These are phyloP conservation scores for Cyclophora punctaria DNA, from an alignment of 2,888 invertebrate species.

Conservation along the genomic window DNA sequence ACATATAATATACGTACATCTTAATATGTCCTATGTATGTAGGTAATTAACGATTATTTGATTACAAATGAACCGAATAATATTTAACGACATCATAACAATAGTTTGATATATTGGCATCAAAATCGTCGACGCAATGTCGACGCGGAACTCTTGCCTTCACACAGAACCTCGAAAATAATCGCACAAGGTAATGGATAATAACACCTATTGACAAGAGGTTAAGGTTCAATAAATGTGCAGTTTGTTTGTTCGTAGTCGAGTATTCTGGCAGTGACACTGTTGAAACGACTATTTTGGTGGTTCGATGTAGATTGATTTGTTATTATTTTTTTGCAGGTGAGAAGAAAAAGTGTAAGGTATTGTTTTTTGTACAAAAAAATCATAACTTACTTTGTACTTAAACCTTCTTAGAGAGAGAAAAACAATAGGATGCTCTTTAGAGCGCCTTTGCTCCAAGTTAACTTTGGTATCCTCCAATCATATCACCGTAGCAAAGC, in stretches of 20 bases:
- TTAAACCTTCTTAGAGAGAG: too few species aligned
- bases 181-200: too few species aligned
- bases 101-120: conserved; percentile 28
- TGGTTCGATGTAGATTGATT: conserved; percentile 26
- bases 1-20: too few species aligned
- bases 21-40: too few species aligned
- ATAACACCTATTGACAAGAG: too few species aligned
- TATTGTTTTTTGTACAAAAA: too few species aligned
- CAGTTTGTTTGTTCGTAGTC: conserved; percentile 16
- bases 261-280: conserved; percentile 21
- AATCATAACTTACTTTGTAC: too few species aligned
- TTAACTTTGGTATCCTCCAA: too few species aligned
- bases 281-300: conserved; percentile 20
- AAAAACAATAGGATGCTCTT: too few species aligned
- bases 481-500: too few species aligned
- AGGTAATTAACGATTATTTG: neutral
- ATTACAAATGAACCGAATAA: neutral
- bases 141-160: conserved; percentile 49
- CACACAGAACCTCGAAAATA: conserved; percentile 14
- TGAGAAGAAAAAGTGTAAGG: too few species aligned
- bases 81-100: neutral
- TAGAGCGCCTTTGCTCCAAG: too few species aligned
- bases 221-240: conserved; percentile 14
- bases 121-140: conserved; percentile 48
- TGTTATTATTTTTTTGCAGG: neutral